phyloP scores from a whole-genome alignment of 2,113 vertebrate genomes.

The Donacobius atricapilla region DNA sequence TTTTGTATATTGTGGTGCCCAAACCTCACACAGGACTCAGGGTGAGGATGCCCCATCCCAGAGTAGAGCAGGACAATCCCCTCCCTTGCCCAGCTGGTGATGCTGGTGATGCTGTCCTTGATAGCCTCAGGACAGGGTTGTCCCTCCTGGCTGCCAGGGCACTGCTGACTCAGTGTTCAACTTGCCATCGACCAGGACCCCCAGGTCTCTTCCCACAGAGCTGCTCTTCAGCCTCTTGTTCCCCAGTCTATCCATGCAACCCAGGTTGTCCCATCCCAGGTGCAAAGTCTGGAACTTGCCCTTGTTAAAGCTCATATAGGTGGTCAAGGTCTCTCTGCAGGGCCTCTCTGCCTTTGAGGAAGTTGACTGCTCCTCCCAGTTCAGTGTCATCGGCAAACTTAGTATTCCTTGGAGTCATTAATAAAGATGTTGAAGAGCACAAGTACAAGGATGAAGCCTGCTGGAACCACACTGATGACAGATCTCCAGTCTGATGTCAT shows the following conservation, averaged over 20 bases:
- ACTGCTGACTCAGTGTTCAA: background rate
- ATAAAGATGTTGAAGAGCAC: background rate
- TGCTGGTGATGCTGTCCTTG: background rate
- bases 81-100: fast-evolving
- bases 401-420: background rate
- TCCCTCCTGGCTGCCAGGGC: background rate
- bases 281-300: background rate
- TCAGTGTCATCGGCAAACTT: fast-evolving
- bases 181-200: fast-evolving
- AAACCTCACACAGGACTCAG: too few relatives aligned
- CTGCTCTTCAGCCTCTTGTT: background rate
- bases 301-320: background rate
- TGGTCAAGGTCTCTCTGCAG: background rate
- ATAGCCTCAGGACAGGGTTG: background rate
- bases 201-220: background rate
- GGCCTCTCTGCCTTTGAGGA: background rate
- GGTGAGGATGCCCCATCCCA: fast-evolving
- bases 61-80: background rate
- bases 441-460: background rate
- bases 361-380: background rate
- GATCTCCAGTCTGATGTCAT: background rate
- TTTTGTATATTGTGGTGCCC: background rate
- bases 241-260: background rate
- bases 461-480: background rate
- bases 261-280: too few relatives aligned